These are phyloP conservation scores for Thinocorus orbignyianus DNA, from an alignment of 2,113 vertebrate species.

Conservation along the genomic window DNA sequence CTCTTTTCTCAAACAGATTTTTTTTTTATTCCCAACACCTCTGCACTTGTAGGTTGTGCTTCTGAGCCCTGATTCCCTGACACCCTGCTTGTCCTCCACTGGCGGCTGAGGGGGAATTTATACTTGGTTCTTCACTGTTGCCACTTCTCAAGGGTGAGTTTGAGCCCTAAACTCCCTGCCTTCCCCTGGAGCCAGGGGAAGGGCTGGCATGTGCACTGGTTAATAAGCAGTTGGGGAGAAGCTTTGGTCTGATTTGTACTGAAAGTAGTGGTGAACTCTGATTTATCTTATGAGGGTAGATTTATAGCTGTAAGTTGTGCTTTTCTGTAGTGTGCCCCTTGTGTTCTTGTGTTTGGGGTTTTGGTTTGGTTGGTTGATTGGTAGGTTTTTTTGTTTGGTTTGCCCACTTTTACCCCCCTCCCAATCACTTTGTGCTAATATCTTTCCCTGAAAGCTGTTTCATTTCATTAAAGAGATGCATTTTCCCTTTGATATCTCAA, in stretches of 20 bases:
- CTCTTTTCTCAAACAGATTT: not conserved
- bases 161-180: not conserved
- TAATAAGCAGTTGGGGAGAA: not conserved
- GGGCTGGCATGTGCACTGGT: not conserved
- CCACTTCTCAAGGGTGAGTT: not conserved
- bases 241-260: not conserved
- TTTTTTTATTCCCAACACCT: conserved; percentile 1
- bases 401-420: not conserved
- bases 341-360: not conserved
- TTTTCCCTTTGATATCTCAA: conserved; percentile 7
- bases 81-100: not conserved
- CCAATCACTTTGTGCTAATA: not conserved
- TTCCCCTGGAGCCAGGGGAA: not conserved
- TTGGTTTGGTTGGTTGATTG: not conserved
- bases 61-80: not conserved
- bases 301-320: not conserved
- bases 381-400: not conserved
- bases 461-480: not conserved
- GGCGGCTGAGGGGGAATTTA: not conserved
- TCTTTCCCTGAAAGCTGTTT: not conserved
- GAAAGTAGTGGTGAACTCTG: not conserved
- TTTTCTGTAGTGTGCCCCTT: not conserved
- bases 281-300: not conserved
- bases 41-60: not conserved
- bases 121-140: not conserved